A percentile compares a stretch with the other conserved stretches of the same genome.
These are phyloP conservation scores for Zosterops borbonicus DNA, from an alignment of 2,113 vertebrate genomes.

Conservation along the genomic window DNA sequence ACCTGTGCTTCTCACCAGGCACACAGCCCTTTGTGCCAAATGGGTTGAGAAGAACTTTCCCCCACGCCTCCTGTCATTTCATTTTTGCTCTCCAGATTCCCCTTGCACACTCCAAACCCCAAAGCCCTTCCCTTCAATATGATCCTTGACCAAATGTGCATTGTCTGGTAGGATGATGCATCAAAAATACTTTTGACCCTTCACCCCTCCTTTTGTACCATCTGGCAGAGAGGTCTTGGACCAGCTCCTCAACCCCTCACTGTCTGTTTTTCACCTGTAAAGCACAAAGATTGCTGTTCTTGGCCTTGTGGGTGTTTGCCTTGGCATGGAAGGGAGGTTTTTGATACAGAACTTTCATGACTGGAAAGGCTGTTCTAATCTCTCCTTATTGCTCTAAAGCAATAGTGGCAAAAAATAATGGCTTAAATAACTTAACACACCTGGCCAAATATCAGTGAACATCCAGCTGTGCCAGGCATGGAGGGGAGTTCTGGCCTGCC, in stretches of 20 bases:
- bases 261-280: background rate
- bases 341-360: background rate
- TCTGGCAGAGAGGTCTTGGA: background rate
- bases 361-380: background rate
- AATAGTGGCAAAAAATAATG: background rate
- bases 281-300: background rate
- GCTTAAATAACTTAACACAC: background rate
- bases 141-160: background rate
- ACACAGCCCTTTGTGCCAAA: background rate
- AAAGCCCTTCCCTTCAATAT: rapidly evolving
- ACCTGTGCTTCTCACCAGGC: background rate
- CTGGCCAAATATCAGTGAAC: background rate
- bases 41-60: background rate
- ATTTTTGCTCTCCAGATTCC: background rate
- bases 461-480: background rate
- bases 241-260: background rate
- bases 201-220: background rate
- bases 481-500: background rate
- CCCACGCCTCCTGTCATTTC: rapidly evolving
- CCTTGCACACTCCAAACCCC: background rate
- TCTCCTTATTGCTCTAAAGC: background rate
- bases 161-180: background rate
- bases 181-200: background rate
- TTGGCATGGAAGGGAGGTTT: background rate
- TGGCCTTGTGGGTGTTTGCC: background rate